Conservation (phyloP, 2,888 invertebrate genomes). For the Andrena chrysosceles region DNA sequence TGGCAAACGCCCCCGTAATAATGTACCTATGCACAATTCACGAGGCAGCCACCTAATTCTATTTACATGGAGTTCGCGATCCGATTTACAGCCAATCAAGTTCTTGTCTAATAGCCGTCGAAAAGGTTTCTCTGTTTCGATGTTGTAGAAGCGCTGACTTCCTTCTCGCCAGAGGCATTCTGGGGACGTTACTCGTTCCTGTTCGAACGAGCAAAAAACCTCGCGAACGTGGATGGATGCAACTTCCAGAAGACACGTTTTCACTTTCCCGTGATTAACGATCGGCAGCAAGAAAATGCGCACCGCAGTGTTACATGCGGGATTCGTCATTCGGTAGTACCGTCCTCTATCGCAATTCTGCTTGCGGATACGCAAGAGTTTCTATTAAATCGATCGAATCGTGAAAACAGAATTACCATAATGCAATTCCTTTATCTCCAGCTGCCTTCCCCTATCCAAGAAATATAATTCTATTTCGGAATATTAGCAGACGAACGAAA, state of each 20-base stretch:
- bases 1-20: neutral
- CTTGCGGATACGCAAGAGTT: neutral
- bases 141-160: constrained; percentile 1
- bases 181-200: constrained; percentile 21
- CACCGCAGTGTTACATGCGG: constrained; percentile 12
- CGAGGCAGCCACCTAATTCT: neutral
- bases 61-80: neutral
- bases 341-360: constrained; percentile 7
- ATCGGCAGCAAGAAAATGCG: constrained; percentile 34
- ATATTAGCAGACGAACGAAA: too few species aligned
- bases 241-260: constrained; percentile 36
- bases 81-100: neutral
- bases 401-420: neutral
- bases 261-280: constrained; percentile 60
- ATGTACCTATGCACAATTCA: neutral
- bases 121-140: constrained; percentile 7
- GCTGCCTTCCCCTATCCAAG: neutral
- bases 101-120: neutral
- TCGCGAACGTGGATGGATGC: constrained; percentile 22
- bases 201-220: constrained; percentile 19
- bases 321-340: constrained; percentile 33
- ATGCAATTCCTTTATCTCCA: neutral
- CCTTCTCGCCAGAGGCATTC: constrained; percentile 19
- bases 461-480: too few species aligned
- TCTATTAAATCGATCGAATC: constrained; percentile 18